Percentiles rank a stretch among this genome's conserved stretches.
phyloP scores from a whole-genome alignment of 2,888 invertebrate genomes.

The Sericinus montela region DNA sequence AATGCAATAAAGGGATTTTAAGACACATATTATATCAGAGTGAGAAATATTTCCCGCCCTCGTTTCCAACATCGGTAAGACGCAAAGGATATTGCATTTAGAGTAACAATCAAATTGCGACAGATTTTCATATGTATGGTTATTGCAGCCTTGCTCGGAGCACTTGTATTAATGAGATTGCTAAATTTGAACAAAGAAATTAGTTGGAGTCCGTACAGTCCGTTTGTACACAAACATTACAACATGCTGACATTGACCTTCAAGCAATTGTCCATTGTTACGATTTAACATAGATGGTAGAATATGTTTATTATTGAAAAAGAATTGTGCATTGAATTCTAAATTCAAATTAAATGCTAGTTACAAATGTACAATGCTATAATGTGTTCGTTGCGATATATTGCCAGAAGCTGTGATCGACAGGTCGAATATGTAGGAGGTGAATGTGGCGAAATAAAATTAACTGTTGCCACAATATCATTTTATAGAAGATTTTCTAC shows the following conservation, averaged over 20 bases:
- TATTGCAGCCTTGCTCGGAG: slow-evolving; percentile 1
- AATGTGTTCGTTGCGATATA: too few relatives aligned
- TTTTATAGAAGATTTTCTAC: too few relatives aligned
- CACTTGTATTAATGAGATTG: slow-evolving; percentile 11
- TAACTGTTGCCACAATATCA: too few relatives aligned
- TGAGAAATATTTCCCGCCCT: slow-evolving; percentile 9
- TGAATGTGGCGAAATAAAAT: too few relatives aligned
- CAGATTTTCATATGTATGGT: slow-evolving; percentile 1
- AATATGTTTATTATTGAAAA: background rate
- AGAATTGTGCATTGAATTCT: background rate
- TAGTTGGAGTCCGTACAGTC: background rate
- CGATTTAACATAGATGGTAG: background rate
- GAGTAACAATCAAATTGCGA: slow-evolving; percentile 7
- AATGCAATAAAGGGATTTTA: too few relatives aligned
- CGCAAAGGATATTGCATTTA: slow-evolving; percentile 8
- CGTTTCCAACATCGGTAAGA: background rate
- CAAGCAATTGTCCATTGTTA: slow-evolving; percentile 11
- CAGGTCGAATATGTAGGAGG: too few relatives aligned
- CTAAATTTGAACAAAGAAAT: slow-evolving; percentile 13
- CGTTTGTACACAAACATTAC: slow-evolving; percentile 3
- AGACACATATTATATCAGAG: too few relatives aligned
- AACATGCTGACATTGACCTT: slow-evolving; percentile 12
- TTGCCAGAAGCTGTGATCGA: too few relatives aligned
- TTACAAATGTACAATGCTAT: too few relatives aligned
- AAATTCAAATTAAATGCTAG: background rate